Evolutionary conservation across 2,113 vertebrate species (phyloP).

Genomic region (Heterotis niloticus): DNA sequence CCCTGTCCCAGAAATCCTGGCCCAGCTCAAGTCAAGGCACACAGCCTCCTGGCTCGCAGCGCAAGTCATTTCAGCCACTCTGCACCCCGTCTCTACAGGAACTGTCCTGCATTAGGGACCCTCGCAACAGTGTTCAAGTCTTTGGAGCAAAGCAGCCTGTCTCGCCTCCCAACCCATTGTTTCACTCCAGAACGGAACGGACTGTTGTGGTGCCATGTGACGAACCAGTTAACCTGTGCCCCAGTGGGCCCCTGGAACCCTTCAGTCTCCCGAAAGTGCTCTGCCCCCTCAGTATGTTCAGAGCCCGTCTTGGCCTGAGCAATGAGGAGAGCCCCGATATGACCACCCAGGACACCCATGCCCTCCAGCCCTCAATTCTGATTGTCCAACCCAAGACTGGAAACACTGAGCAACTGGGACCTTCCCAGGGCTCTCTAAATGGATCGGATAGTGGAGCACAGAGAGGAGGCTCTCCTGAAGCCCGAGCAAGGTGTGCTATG

Average conservation of each 20-base stretch:
- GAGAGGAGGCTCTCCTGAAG: slow-evolving; percentile 18
- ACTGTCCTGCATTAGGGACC: background rate
- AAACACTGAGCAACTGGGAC: slow-evolving; percentile 36
- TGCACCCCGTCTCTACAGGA: background rate
- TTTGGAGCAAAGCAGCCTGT: background rate
- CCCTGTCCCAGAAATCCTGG: slow-evolving; percentile 48
- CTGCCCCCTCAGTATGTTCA: slow-evolving; percentile 65
- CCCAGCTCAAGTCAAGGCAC: background rate
- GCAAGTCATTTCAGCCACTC: slow-evolving; percentile 6
- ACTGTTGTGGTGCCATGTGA: slow-evolving; percentile 41
- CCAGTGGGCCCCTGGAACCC: slow-evolving; percentile 49
- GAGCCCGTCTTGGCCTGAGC: slow-evolving; percentile 53
- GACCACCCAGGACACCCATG: slow-evolving; percentile 43
- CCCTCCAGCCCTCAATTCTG: slow-evolving; percentile 38
- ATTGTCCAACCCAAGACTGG: slow-evolving; percentile 49
- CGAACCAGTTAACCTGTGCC: slow-evolving; percentile 46
- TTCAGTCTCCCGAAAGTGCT: slow-evolving; percentile 66
- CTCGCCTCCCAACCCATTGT: background rate
- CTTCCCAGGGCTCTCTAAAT: slow-evolving; percentile 38
- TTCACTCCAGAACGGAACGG: slow-evolving; percentile 35
- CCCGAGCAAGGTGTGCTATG: slow-evolving; percentile 43
- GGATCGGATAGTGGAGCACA: slow-evolving; percentile 22
- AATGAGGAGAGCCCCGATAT: slow-evolving; percentile 37
- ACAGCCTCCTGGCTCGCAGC: background rate
- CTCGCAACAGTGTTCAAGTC: background rate